These are phyloP conservation scores for Diabrotica virgifera DNA, from an alignment of 1,140 invertebrate genomes.

Conservation along the genomic window DNA sequence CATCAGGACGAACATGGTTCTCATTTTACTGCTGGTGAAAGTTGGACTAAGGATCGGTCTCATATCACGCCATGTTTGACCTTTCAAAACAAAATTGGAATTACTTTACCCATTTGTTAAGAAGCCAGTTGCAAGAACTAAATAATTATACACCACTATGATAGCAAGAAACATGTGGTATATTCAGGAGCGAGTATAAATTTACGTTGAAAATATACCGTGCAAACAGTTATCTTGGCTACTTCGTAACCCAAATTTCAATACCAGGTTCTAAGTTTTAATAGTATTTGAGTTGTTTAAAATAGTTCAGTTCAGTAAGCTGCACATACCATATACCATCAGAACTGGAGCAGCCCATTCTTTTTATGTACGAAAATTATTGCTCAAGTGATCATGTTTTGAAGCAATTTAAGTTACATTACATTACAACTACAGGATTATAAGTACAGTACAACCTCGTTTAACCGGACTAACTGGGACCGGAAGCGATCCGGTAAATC, in stretches of 20 bases:
- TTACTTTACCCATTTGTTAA: background rate
- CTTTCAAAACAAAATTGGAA: conserved; percentile 19
- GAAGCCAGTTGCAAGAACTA: background rate
- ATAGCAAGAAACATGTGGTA: background rate
- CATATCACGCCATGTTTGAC: conserved; percentile 47
- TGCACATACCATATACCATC: too few relatives aligned
- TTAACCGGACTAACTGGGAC: too few relatives aligned
- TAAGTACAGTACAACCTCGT: too few relatives aligned
- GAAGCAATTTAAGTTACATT: too few relatives aligned
- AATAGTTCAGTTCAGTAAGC: too few relatives aligned
- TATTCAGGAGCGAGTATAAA: background rate
- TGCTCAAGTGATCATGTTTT: too few relatives aligned
- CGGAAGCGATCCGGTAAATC: too few relatives aligned
- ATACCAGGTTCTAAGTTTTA: too few relatives aligned
- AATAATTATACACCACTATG: background rate
- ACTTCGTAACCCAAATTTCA: conserved; percentile 21
- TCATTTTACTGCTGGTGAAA: conserved; percentile 49
- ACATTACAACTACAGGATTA: too few relatives aligned
- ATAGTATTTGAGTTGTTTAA: background rate
- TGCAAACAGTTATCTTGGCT: conserved; percentile 12
- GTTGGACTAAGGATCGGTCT: conserved; percentile 46
- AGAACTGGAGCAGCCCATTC: too few relatives aligned
- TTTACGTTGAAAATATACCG: background rate
- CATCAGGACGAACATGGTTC: conserved; percentile 43
- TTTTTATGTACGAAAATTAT: too few relatives aligned